A percentile compares a stretch with the other conserved stretches of the same genome.
Evolutionary conservation across 1,140 invertebrate genomes (phyloP).

Genomic region (Himalopsyche phryganea): DNA sequence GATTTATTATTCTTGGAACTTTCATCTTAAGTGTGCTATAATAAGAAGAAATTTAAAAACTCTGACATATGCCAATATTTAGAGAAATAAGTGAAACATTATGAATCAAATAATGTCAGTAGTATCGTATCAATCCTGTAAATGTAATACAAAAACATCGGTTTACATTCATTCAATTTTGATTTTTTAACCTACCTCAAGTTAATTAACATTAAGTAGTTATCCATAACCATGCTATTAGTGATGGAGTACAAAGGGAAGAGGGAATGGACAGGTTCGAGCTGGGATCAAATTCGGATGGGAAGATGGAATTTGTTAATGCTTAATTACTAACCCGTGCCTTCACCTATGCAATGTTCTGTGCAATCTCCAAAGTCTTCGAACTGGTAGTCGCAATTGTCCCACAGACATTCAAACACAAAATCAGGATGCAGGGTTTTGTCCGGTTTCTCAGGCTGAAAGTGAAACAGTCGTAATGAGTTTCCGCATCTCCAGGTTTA

Average conservation of each 20-base stretch:
- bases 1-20: too few relatives aligned
- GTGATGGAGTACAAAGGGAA: not conserved
- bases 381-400: slow-evolving; percentile 90
- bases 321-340: slow-evolving; percentile 37
- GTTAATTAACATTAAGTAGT: too few relatives aligned
- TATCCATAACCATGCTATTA: slow-evolving; percentile 9
- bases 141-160: too few relatives aligned
- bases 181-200: too few relatives aligned
- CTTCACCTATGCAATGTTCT: slow-evolving; percentile 82
- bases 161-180: too few relatives aligned
- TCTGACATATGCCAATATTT: too few relatives aligned
- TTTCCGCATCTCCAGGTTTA: too few relatives aligned
- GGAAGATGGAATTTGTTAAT: slow-evolving; percentile 11
- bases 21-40: too few relatives aligned
- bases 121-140: too few relatives aligned
- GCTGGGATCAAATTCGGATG: not conserved
- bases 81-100: too few relatives aligned
- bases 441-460: slow-evolving; percentile 21
- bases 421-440: slow-evolving; percentile 40
- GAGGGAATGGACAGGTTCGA: not conserved
- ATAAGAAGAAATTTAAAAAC: too few relatives aligned
- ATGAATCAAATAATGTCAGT: too few relatives aligned
- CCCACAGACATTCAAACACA: slow-evolving; percentile 88
- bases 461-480: not conserved
- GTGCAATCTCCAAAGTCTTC: slow-evolving; percentile 85